These are phyloP conservation scores for Drosophila asahinai DNA, from an alignment of 1,140 invertebrate species.

Conservation along the genomic window DNA sequence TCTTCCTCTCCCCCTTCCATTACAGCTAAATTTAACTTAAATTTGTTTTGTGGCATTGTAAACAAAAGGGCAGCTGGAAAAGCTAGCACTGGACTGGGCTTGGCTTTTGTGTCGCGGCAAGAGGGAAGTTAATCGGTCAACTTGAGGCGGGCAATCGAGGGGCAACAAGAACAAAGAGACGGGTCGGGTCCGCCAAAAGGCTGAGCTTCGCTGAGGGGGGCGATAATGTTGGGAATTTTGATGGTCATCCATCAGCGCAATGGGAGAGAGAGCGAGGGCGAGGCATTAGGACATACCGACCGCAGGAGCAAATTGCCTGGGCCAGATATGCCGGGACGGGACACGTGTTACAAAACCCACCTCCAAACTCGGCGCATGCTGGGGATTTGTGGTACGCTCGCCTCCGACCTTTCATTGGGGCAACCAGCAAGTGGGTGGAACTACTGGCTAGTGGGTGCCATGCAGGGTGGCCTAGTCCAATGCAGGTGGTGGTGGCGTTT, in stretches of 20 bases:
- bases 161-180: constrained; percentile 27
- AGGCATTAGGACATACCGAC: constrained; percentile 18
- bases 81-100: constrained; percentile 5
- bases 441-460: not conserved
- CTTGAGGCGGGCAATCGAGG: constrained; percentile 34
- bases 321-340: constrained; percentile 12
- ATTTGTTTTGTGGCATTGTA: constrained; percentile 38
- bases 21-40: constrained; percentile 25
- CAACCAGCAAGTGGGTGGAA: not conserved
- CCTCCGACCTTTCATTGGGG: constrained; percentile 7
- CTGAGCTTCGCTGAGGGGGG: constrained; percentile 1
- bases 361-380: constrained; percentile 48
- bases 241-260: constrained; percentile 47
- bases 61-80: constrained; percentile 17
- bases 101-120: constrained; percentile 19
- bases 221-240: constrained; percentile 44
- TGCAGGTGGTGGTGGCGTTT: constrained; percentile 15
- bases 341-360: constrained; percentile 12
- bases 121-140: constrained; percentile 44
- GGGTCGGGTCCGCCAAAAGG: constrained; percentile 13
- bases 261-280: not conserved
- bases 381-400: constrained; percentile 61
- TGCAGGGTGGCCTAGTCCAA: not conserved
- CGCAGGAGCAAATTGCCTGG: constrained; percentile 45
- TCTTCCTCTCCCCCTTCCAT: not conserved